phyloP scores from a whole-genome alignment of 2,888 invertebrate species.

The Euzophera pinguis region DNA sequence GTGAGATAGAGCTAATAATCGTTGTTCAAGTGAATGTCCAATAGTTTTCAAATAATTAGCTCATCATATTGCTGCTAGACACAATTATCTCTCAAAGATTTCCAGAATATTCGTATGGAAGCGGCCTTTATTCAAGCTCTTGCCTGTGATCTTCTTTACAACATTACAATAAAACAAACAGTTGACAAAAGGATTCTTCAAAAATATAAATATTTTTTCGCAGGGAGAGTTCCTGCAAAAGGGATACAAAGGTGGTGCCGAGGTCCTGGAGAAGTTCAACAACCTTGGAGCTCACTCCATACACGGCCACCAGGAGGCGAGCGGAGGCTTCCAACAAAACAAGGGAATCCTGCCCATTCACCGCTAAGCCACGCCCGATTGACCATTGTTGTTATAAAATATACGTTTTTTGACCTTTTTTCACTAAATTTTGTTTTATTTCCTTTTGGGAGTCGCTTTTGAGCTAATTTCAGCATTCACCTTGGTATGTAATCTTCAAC shows the following conservation, averaged over 20 bases:
- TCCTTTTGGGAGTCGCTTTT: too few species aligned
- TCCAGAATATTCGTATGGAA: too few species aligned
- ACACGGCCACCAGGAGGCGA: constrained; percentile 81
- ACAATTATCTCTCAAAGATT: too few species aligned
- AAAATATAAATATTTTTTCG: not conserved
- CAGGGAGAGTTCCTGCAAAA: constrained; percentile 81
- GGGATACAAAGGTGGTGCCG: constrained; percentile 78
- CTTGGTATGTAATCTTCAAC: too few species aligned
- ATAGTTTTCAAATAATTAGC: too few species aligned
- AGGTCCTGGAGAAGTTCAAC: constrained; percentile 79
- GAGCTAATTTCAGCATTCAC: not conserved
- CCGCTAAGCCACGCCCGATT: constrained; percentile 25
- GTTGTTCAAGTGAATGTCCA: too few species aligned
- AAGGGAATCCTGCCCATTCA: constrained; percentile 79
- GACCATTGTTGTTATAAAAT: constrained; percentile 14
- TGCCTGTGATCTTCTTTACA: too few species aligned
- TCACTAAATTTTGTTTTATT: constrained; percentile 4
- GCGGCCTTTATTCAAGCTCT: too few species aligned
- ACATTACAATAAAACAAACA: too few species aligned
- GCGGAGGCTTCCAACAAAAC: constrained; percentile 77
- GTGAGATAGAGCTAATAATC: too few species aligned
- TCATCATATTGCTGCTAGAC: too few species aligned
- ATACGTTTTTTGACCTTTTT: constrained; percentile 27
- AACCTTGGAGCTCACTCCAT: constrained; percentile 81
- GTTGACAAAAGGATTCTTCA: not conserved